A percentile compares a stretch with the other conserved stretches of the same genome.
phyloP scores from a whole-genome alignment of 2,797 vertebrate genomes.

The Siniperca undulata region DNA sequence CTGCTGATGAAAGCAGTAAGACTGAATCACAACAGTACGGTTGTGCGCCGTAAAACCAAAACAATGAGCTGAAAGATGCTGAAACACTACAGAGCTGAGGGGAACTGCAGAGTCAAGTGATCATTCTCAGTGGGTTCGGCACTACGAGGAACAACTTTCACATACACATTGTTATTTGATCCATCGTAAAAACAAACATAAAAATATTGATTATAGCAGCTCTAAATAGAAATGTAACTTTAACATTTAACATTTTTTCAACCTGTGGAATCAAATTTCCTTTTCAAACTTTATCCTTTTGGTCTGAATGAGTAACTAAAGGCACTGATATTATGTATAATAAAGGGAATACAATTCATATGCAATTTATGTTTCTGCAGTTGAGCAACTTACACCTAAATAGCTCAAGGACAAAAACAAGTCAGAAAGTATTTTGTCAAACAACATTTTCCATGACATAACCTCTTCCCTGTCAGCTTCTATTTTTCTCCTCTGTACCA shows the following conservation, averaged over 20 bases:
- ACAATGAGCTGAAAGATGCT: too few relatives aligned
- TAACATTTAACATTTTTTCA: background rate
- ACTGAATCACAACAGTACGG: too few relatives aligned
- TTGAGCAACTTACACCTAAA: background rate
- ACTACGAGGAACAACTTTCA: too few relatives aligned
- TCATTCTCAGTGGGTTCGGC: background rate
- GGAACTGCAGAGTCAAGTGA: background rate
- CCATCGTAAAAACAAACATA: background rate
- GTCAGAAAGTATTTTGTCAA: background rate
- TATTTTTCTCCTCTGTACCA: slow-evolving; percentile 5
- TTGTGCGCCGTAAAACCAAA: too few relatives aligned
- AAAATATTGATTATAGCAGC: background rate
- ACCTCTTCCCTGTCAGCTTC: slow-evolving; percentile 19
- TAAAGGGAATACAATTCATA: background rate
- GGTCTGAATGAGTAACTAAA: background rate
- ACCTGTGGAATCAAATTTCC: background rate
- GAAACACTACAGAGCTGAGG: too few relatives aligned
- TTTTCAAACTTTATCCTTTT: background rate
- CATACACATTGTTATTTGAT: too few relatives aligned
- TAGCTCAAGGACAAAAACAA: background rate
- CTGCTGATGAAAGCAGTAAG: too few relatives aligned
- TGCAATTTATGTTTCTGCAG: background rate
- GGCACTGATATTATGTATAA: background rate
- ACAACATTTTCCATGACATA: slow-evolving; percentile 18
- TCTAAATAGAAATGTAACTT: background rate